Evolutionary conservation across 2,888 invertebrate genomes (phyloP).

Genomic region (Agriopis marginaria): DNA sequence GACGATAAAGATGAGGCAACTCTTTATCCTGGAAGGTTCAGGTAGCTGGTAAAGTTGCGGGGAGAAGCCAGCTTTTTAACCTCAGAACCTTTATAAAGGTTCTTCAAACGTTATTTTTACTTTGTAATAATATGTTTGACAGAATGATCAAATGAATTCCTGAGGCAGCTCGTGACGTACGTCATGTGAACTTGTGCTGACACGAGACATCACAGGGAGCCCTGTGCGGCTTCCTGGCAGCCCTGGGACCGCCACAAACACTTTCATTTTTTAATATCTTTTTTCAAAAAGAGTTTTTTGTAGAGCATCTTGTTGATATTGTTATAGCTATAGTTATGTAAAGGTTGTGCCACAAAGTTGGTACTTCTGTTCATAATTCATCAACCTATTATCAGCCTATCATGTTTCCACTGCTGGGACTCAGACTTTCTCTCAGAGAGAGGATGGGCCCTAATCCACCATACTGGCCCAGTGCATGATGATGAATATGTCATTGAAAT

Average conservation of each 20-base stretch:
- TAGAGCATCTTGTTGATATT: not conserved
- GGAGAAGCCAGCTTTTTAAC: not conserved
- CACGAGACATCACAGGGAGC: constrained; percentile 6
- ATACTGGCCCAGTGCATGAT: no score
- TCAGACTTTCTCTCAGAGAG: no score
- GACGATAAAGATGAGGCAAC: no score
- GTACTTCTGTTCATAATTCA: no score
- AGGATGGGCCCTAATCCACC: no score
- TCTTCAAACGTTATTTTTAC: constrained; percentile 3
- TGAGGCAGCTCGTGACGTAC: no score
- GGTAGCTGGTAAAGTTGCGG: not conserved
- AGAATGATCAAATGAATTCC: constrained; percentile 3
- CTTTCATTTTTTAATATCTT: not conserved
- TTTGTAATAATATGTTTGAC: not conserved
- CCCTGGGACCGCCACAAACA: not conserved
- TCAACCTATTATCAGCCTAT: no score
- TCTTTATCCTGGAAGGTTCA: no score
- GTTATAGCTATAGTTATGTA: no score
- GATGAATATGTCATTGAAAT: no score
- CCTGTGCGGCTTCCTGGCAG: not conserved
- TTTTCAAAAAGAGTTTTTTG: not conserved
- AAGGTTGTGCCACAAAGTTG: no score
- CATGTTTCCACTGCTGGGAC: no score
- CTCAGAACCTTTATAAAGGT: not conserved
- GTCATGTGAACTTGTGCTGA: not conserved